Evolutionary conservation across 2,888 invertebrate species (phyloP).

Genomic region (Lordiphosa andalusiaca): DNA sequence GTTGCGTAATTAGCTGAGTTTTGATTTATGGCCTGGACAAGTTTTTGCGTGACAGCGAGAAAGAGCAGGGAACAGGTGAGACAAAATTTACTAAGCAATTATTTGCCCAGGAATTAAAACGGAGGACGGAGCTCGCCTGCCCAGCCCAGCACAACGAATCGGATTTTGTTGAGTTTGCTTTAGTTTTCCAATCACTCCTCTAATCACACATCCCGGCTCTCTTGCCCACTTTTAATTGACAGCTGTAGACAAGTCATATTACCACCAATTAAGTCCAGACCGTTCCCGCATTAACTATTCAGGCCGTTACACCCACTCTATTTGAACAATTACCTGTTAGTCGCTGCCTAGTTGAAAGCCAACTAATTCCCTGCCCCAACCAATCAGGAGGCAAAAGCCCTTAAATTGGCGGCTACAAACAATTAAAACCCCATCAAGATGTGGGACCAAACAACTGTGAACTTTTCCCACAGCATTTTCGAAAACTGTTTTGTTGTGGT

Average conservation of each 20-base stretch:
- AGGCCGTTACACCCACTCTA: constrained; percentile 5
- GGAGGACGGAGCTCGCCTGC: too few relatives aligned
- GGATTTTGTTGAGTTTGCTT: constrained; percentile 11
- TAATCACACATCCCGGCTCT: background rate
- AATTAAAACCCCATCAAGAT: constrained; percentile 69
- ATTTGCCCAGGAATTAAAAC: constrained; percentile 65
- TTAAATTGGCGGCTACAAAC: constrained; percentile 48
- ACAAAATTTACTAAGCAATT: constrained; percentile 57
- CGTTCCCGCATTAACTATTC: constrained; percentile 9
- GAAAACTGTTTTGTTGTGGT: constrained; percentile 27
- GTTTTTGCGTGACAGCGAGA: constrained; percentile 30
- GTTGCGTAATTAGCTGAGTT: constrained; percentile 76
- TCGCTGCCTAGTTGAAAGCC: constrained; percentile 2
- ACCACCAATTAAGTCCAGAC: constrained; percentile 8
- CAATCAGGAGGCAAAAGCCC: constrained; percentile 15
- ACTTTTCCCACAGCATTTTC: constrained; percentile 61
- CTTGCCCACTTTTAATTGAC: constrained; percentile 4
- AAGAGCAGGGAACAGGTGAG: background rate
- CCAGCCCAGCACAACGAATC: constrained; percentile 34
- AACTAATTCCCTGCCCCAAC: constrained; percentile 2
- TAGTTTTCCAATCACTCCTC: too few relatives aligned
- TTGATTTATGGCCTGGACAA: constrained; percentile 65
- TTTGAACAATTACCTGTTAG: constrained; percentile 10
- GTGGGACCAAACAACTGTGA: constrained; percentile 48
- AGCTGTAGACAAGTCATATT: constrained; percentile 11